A percentile compares a stretch with the other conserved stretches of the same genome.
Conservation (phyloP, 2,888 invertebrate genomes). For the Elgonia sp. region DNA sequence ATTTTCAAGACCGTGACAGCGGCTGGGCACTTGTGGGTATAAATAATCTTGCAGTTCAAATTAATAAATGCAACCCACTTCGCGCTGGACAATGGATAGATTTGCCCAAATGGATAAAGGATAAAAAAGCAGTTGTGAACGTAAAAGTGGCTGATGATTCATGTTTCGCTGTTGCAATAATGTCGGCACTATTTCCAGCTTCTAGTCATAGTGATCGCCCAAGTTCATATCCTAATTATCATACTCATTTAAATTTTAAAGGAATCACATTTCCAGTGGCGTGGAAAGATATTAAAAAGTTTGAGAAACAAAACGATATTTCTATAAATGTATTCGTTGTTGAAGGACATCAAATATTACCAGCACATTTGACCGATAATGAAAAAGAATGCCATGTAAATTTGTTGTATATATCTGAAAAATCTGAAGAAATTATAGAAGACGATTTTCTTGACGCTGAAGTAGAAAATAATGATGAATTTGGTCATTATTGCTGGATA, state of each 20-base stretch:
- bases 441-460: not conserved
- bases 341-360: not conserved
- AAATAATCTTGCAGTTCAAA: not conserved
- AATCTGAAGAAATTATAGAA: not conserved
- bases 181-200: constrained; percentile 25
- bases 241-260: constrained; percentile 28
- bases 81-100: not conserved
- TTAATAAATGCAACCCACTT: not conserved
- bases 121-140: constrained; percentile 3
- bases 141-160: not conserved
- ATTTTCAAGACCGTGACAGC: not conserved
- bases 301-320: constrained; percentile 53
- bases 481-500: constrained; percentile 22
- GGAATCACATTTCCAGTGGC: constrained; percentile 47
- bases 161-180: constrained; percentile 19
- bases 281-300: constrained; percentile 46
- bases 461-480: not conserved
- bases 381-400: constrained; percentile 62
- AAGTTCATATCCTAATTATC: constrained; percentile 27
- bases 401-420: constrained; percentile 20
- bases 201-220: not conserved
- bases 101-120: constrained; percentile 8
- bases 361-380: constrained; percentile 18
- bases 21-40: not conserved
- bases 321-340: constrained; percentile 55